Conservation (phyloP, 2,797 vertebrate species). For the Oreochromis mossambicus region DNA sequence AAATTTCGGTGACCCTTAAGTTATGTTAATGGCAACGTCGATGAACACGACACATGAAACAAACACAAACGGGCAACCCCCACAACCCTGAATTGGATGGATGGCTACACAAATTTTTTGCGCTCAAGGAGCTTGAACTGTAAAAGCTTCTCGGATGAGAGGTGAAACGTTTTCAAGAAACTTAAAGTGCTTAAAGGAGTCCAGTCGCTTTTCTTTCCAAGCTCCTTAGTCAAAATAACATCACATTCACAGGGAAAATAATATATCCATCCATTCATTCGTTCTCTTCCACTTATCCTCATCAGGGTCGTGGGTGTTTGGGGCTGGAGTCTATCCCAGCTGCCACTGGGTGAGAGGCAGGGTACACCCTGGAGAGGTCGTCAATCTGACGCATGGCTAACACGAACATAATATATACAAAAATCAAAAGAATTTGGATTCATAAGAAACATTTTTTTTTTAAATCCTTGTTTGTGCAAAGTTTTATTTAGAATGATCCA, state of each 20-base stretch:
- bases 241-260: not conserved
- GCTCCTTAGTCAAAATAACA: not conserved
- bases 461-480: accelerated
- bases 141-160: not conserved
- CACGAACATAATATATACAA: not conserved
- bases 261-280: not conserved
- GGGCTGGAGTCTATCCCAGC: not conserved
- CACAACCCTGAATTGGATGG: not conserved
- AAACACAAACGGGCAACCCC: not conserved
- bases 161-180: not conserved
- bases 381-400: not conserved
- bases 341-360: not conserved
- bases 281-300: not conserved
- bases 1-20: not conserved
- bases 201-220: not conserved
- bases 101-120: not conserved
- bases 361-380: not conserved
- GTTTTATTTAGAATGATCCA: not conserved
- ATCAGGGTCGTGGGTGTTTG: not conserved
- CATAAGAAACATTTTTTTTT: not conserved
- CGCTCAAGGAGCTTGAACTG: accelerated
- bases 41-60: not conserved
- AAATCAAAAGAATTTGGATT: not conserved
- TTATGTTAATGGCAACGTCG: not conserved
- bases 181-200: not conserved